phyloP scores from a whole-genome alignment of 1,140 invertebrate species.

The Orchestia grillus region DNA sequence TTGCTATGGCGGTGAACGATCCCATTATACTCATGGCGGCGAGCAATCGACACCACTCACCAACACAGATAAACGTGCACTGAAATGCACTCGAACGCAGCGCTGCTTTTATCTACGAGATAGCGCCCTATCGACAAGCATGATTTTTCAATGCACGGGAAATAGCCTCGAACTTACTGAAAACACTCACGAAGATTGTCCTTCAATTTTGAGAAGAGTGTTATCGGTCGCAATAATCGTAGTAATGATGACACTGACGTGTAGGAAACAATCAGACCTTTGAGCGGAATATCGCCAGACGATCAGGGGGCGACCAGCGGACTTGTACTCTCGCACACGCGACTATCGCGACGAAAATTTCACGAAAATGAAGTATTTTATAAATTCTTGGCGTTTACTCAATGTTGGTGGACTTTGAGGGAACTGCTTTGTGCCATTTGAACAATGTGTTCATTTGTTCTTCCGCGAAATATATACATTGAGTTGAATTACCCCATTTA shows the following conservation, averaged over 20 bases:
- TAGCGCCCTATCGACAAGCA: neutral
- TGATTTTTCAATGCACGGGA: neutral
- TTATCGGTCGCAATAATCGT: neutral
- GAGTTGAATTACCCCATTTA: too few relatives aligned
- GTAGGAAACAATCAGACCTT: neutral
- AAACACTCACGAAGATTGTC: neutral
- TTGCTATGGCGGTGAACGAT: neutral
- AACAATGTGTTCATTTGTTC: too few relatives aligned
- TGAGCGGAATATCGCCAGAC: neutral
- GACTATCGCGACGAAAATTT: too few relatives aligned
- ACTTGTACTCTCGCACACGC: neutral
- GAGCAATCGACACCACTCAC: neutral
- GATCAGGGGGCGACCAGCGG: neutral
- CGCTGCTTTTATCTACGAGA: neutral
- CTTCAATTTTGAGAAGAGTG: neutral
- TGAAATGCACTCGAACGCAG: neutral
- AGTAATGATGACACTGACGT: neutral
- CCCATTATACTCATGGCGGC: neutral
- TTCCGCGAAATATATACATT: too few relatives aligned
- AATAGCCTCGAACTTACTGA: neutral
- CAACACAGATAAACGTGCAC: neutral
- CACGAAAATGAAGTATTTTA: too few relatives aligned
- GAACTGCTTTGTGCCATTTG: too few relatives aligned
- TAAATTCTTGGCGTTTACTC: too few relatives aligned
- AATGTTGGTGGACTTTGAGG: too few relatives aligned